Evolutionary conservation across 2,797 vertebrate species (phyloP), one percentile per base, ranked within the genome.

Genomic region (Discoglossus pictus): DNA sequence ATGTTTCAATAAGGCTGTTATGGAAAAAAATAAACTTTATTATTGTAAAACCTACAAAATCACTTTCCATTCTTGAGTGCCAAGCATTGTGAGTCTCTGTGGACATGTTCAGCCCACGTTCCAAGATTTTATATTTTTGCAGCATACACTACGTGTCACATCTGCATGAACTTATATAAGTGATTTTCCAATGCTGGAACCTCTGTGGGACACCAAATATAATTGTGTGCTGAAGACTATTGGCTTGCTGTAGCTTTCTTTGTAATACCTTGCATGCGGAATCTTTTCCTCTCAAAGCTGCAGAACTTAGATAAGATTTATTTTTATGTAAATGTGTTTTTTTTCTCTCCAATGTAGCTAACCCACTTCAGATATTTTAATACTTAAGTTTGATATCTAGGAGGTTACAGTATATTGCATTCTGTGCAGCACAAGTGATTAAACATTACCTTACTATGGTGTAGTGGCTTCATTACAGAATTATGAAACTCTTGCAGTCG

Each of bases 301-400:
- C 34, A 15, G 58, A 36, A 61, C 61, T 68, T 54, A 68, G 58
- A 61, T 68, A 54, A 54, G 58, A 54, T 61, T 61, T 61, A 61
- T 68, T 68, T 68, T 68, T 68, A 61, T 68, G 58, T 31, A 61
- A 61, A 68, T 54, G 27, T 54, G 31, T 47, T 61, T 68, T 38
- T 68, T 68, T 68, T 39, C 66, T 61, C 39, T 46, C 5, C 50
- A 61, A 40, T 36, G 59, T 54, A 53, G 40, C 66, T 18, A 61
- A 39, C 31, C 38, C 58, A 53, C 66, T 68, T 68, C 48, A 68
- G 40, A 61, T 61, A 61, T 61, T 61, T 53, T 68, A 61, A 46
- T 61, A 46, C 56, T 46, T 46, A 40, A 10, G 15, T 43, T 68
- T 53, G 38, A 61, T 68, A 53, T 61, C 56, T 61, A 25, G 56